Percentiles rank a stretch among this genome's conserved stretches.
phyloP scores from a whole-genome alignment of 2,113 vertebrate species.

The Salvator merianae region DNA sequence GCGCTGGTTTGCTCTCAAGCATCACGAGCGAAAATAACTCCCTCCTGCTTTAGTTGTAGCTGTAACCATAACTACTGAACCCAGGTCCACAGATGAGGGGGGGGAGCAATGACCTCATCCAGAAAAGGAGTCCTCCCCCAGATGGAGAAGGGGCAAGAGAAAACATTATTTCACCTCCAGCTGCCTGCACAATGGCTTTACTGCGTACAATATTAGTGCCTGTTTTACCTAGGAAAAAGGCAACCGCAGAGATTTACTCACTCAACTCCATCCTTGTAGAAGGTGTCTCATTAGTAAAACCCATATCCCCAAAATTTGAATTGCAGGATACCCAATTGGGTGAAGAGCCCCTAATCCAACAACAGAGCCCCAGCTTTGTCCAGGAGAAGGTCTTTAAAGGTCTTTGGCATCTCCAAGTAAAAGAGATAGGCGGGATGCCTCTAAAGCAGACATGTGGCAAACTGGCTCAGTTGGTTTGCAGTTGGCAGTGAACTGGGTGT shows the following conservation, averaged over 20 bases:
- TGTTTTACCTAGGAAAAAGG: no score
- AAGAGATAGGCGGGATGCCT: no score
- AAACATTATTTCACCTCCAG: background rate
- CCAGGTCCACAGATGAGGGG: background rate
- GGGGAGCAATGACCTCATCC: background rate
- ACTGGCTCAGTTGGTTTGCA: no score
- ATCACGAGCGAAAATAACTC: background rate
- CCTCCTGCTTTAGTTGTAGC: no score
- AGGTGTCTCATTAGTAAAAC: background rate
- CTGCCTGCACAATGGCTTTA: background rate
- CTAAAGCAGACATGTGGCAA: no score
- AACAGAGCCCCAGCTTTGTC: no score
- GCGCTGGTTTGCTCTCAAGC: background rate
- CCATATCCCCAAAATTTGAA: background rate
- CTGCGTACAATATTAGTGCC: background rate
- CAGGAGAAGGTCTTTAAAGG: background rate
- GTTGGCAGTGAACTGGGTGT: no score
- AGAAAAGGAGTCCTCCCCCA: background rate
- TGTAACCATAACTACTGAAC: conserved; percentile 13
- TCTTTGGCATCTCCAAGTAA: no score
- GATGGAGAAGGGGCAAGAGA: no score
- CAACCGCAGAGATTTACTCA: no score
- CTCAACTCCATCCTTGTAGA: background rate
- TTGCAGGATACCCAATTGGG: background rate
- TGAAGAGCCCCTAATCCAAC: no score